A percentile compares a stretch with the other conserved stretches of the same genome.
These are phyloP conservation scores for Orussus abietinus DNA, from an alignment of 1,140 invertebrate species.

Conservation along the genomic window DNA sequence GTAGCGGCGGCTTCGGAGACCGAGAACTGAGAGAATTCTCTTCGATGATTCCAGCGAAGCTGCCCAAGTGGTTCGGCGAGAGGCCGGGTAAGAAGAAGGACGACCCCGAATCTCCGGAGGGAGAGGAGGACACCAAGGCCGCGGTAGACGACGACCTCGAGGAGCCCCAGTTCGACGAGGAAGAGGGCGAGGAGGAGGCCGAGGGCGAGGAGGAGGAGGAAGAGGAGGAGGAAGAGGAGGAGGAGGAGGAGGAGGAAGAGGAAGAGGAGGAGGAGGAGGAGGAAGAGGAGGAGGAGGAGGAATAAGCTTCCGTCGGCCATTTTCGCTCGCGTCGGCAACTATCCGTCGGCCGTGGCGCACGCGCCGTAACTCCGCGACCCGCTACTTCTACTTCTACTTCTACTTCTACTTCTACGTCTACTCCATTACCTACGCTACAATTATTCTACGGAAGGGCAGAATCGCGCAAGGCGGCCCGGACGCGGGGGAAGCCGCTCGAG, in stretches of 20 bases:
- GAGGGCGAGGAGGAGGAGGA: constrained; percentile 66
- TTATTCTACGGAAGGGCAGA: constrained; percentile 5
- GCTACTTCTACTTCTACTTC: constrained; percentile 28
- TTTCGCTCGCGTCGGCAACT: constrained; percentile 6
- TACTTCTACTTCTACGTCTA: constrained; percentile 29
- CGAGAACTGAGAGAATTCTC: background rate
- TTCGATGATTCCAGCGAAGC: constrained; percentile 61
- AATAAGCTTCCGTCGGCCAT: constrained; percentile 40
- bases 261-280: constrained; percentile 64
- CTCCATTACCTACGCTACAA: constrained; percentile 14
- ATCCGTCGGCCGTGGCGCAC: background rate
- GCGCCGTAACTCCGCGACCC: constrained; percentile 9
- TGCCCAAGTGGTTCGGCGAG: constrained; percentile 93
- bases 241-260: constrained; percentile 58
- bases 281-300: constrained; percentile 56
- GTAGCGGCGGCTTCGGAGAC: background rate
- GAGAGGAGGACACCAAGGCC: constrained; percentile 78
- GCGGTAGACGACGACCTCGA: constrained; percentile 58
- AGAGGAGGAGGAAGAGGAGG: constrained; percentile 69
- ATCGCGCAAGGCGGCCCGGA: no score
- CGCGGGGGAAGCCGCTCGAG: no score
- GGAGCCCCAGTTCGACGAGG: constrained; percentile 56
- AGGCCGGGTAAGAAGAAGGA: constrained; percentile 86
- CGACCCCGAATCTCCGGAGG: constrained; percentile 82
- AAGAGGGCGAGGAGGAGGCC: constrained; percentile 66